Conservation (phyloP, 2,797 vertebrate genomes). For the Smutsia gigantea region DNA sequence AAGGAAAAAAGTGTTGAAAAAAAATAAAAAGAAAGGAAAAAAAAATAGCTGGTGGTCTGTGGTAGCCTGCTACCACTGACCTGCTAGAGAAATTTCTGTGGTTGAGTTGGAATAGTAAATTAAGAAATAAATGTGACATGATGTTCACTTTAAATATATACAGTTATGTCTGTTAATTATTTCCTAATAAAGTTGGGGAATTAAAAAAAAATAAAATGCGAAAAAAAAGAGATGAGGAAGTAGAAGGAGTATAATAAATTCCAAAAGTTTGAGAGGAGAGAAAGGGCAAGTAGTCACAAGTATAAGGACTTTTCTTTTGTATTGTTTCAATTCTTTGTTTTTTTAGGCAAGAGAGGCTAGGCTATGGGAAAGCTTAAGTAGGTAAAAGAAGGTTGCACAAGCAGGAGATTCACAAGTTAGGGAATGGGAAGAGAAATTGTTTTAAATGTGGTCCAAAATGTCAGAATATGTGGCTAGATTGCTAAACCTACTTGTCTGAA, state of each 20-base stretch:
- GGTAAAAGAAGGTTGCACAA: not conserved
- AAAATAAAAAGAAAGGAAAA: too few relatives aligned
- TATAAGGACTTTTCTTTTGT: not conserved
- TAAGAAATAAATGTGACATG: conserved; percentile 1
- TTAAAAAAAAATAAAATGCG: not conserved
- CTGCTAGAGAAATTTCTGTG: conserved; percentile 28
- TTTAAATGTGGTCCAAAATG: not conserved
- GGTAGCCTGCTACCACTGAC: not conserved
- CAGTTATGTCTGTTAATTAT: not conserved
- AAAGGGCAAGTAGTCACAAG: not conserved
- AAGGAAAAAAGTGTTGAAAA: too few relatives aligned
- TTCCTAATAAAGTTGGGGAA: not conserved
- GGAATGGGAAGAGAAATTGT: not conserved
- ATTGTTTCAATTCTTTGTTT: not conserved
- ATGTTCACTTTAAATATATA: not conserved
- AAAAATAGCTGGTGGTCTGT: not conserved
- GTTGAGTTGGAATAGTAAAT: not conserved
- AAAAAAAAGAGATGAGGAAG: not conserved
- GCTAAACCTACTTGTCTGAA: not conserved
- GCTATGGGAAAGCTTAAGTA: not conserved
- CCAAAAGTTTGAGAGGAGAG: not conserved
- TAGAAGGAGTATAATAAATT: not conserved
- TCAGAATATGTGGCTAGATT: not conserved
- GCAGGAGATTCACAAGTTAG: not conserved
- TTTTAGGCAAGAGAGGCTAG: not conserved